Evolutionary conservation across 2,797 vertebrate species (phyloP), one percentile per base, ranked within the genome.

Genomic region (Borostomias antarcticus): DNA sequence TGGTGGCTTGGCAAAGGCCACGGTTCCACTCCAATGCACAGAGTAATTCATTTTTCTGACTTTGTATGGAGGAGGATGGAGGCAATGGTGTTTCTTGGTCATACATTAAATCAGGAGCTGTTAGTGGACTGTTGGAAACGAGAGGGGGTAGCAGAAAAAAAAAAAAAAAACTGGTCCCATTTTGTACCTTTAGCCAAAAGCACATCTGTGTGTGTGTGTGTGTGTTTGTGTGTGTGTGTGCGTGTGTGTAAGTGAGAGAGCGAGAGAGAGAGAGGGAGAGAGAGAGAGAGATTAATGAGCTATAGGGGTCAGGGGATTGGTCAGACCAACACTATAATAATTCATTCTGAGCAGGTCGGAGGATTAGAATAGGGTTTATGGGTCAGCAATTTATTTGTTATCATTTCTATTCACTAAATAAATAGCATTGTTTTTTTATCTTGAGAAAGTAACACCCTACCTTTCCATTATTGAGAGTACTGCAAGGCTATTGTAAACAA

Each of bases 1-100:
- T 63, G 23, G 72, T 66, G 70, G 32, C 54, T 63, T 54, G 33
- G 59, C 62, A 88, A 88, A 91, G 82, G 83, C 86, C 83, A 83
- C 73, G 75, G 82, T 85, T 89, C 66, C 81, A 80, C 70, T 85
- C 80, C 70, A 60, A 63, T 76, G 85, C 77, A 79, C 79, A 82
- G 13, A 69, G 51, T 83, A 78, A 86, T 83, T 81, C 26, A 63
- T 77, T 78, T 69, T 67, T 51, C 21, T 59, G 66, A 35, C 64
- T 61, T 62, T 29, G 30, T 56, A n/a, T 3, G 19, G 54, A 62
- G 19, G 54, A 62, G 26, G 47, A 19, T 37, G 37, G 45, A 62
- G 53, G 59, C 28, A 28, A 61, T 28, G 40, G 13, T 66, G 53
- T 54, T 69, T 59, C 53, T 68, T 69, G 51, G 53, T 67, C 23